Base-by-base conservation (phyloP, 2,888 invertebrate species). In the Parnassius glacialis region DNA sequence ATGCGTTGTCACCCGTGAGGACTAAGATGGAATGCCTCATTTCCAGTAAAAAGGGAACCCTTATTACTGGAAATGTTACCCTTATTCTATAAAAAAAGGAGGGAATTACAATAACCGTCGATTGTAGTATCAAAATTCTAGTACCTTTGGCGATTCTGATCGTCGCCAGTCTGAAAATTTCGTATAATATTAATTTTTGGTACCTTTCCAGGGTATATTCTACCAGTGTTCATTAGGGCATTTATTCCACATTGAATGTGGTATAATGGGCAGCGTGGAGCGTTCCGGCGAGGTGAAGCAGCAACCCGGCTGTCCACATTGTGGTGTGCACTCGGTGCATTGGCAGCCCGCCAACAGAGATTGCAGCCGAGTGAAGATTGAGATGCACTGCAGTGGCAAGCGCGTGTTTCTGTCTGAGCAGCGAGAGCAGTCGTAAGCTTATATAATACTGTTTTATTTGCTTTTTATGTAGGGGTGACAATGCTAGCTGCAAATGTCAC, bases 161-260 rank as follows among this genome's bases (percentile, higher is more conserved):
- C 25, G 7, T 25, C 25, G 2, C 25, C 25, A 25, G 25, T 25
- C 25, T 25, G 25, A 25, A 25, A 5, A 25, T 25, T 3, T 25
- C 25, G 3, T 2, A 54, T 13, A 53, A 20, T 47, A 48, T 53
- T 47, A 3, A 47, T 9, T 12, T 13, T 13, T 13, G 13, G 9
- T 9, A 2, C 1, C 47, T 47, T 45, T 52, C 1, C 83, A 96
- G 96, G 98, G 98, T 3, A 93, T 93, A 69, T 98, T 97, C 90
- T 93, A 95, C 73, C 95, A 96, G 72, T 98, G 98, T 82, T 93
- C 93, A 57, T 88, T 93, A 62, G 93, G 94, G 20, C 98, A 98
- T 84, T 94, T 96, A 68, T 97, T 96, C 84, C 98, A 98, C 87
- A 88, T 94, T 61, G 95, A 95, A 61, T 98, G 98, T 77, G 95